Conservation (phyloP, 2,113 vertebrate genomes). For the Alethe castanea region DNA sequence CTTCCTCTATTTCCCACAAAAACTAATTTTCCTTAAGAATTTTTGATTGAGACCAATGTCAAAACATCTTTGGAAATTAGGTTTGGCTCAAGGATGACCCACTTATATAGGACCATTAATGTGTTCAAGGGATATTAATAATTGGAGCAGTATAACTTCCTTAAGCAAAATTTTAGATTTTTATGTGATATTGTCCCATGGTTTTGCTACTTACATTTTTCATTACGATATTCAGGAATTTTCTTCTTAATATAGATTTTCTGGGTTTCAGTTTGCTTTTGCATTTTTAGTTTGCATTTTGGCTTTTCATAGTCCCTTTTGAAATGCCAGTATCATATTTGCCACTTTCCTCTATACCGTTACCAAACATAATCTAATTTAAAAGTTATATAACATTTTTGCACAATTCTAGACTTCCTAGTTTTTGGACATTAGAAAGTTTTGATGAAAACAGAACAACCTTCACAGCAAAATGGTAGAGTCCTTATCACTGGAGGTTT, state of each 20-base stretch:
- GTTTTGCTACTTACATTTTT: background rate
- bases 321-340: rapidly evolving
- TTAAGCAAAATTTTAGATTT: background rate
- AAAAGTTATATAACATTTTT: background rate
- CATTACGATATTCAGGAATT: background rate
- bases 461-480: rapidly evolving
- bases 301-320: background rate
- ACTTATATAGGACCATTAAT: background rate
- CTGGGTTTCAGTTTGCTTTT: background rate
- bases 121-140: background rate
- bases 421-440: background rate
- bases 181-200: background rate
- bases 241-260: background rate
- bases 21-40: background rate
- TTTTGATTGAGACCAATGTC: background rate
- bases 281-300: background rate
- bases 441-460: background rate
- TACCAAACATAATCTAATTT: background rate
- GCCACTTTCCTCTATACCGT: background rate
- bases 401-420: background rate
- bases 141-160: background rate
- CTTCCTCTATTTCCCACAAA: background rate
- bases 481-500: background rate
- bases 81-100: rapidly evolving
- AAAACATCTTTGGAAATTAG: background rate